These are phyloP conservation scores for Dolomedes plantarius DNA, from an alignment of 2,888 invertebrate species.

Conservation along the genomic window DNA sequence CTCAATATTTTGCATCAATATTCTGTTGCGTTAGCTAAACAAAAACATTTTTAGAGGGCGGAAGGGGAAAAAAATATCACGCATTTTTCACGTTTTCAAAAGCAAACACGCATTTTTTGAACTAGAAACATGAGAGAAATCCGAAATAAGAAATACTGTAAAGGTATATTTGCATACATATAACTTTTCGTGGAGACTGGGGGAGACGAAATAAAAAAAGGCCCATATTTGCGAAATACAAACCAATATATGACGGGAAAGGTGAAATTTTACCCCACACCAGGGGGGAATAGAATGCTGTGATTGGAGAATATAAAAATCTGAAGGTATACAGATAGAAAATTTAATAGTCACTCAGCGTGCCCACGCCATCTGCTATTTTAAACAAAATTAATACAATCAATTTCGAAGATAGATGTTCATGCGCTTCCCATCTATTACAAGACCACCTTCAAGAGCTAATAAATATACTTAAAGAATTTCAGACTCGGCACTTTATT, in stretches of 20 bases:
- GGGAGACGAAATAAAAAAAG: not conserved
- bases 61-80: constrained; percentile 1
- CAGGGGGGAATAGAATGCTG: constrained; percentile 16
- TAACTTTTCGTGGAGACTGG: constrained; percentile 36
- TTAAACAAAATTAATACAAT: not conserved
- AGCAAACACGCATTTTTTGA: constrained; percentile 38
- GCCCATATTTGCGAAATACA: constrained; percentile 11
- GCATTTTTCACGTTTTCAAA: constrained; percentile 13
- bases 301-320: not conserved
- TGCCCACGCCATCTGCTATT: not conserved
- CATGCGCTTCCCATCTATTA: not conserved
- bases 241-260: constrained; percentile 7
- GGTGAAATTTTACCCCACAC: too few species aligned
- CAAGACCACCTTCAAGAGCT: not conserved
- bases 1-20: constrained; percentile 47
- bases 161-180: constrained; percentile 60
- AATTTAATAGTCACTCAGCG: too few species aligned
- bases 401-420: not conserved
- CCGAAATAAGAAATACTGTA: constrained; percentile 33
- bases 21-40: constrained; percentile 21
- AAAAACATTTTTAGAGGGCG: constrained; percentile 27
- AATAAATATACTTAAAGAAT: not conserved
- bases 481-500: not conserved
- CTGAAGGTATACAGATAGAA: too few species aligned
- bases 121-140: constrained; percentile 27